Evolutionary conservation across 2,888 invertebrate species (phyloP), one percentile per base, ranked within the genome.

Genomic region (Hanleya hanleyi): DNA sequence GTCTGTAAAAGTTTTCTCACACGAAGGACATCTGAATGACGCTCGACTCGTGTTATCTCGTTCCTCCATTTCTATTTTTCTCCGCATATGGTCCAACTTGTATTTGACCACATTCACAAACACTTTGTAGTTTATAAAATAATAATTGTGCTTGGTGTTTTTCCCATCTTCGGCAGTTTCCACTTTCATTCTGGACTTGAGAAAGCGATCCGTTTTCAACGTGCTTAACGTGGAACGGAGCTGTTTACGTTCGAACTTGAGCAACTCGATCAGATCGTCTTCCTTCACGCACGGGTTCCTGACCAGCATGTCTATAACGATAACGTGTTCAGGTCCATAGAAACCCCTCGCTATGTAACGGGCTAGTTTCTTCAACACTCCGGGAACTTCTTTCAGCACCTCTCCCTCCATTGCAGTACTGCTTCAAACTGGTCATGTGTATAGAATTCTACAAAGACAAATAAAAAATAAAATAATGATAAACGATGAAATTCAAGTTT

Each of bases 101-200:
- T 98, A 99, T 91, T 98, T 98, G 0, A 98, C 96, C 18, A 98
- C 97, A 92, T 98, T 98, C 4, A 98, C 98, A 91, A 98, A 98
- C 49, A 93, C 93, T 89, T 97, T 97, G 91, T 98, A 98, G 91
- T 98, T 98, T 83, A 98, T 98, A 88, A 97, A 98, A 91, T 98
- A 98, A 91, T 97, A 98, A 91, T 97, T 98, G 29, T 97, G 97
- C 92, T 97, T 96, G 86, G 96, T 97, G 38, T 97, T 96, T 92
- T 97, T 97, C 4, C 97, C 97, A 91, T 98, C 98, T 0, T 94
- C 93, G 41, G 96, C 97, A 70, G 98, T 98, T 92, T 98, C 98
- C 95, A 98, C 97, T 92, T 96, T 94, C 84, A 98, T 92, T 83
- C 96, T 93, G 18, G 80, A 77, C 77, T 89, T 89, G 33, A 91